Base-by-base conservation (phyloP, 2,113 vertebrate species). In the Verasper variegatus region DNA sequence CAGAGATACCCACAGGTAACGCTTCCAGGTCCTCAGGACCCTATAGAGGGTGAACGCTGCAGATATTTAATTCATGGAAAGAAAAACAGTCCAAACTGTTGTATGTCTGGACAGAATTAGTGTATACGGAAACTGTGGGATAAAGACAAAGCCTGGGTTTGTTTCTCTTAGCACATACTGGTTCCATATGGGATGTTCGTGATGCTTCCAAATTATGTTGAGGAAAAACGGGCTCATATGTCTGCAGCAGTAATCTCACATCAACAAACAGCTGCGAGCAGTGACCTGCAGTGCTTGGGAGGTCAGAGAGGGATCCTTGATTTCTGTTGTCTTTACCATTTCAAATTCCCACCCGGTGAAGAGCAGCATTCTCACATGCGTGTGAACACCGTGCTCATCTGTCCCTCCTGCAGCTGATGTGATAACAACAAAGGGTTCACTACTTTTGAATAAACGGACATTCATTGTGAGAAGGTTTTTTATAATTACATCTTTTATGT, bases 271-370 rank as follows among this genome's bases (percentile, higher is more conserved):
- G 88, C 78, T 61, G 77, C 78, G 47, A 37, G 79, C 26, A 3
- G 18, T 81, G 84, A 92, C 86, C 81, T 70, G 71, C 55, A 0
- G 59, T 57, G 57, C 74, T 31, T 65, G 66, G 72, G 62, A 71
- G 49, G 76, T 78, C 66, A 82, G 61, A 58, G 47, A 62, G 35
- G 56, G 35, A 80, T 57, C 64, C 70, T 71, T 47, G 47, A 59
- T 71, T 76, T 59, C 20, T 89, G 66, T 88, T 89, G 62, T 84
- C 81, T 85, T 89, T 89, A 79, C 58, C 72, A 85, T 82, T 74
- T 80, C 45, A 14, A 47, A 47, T 90, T 86, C 83, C 89, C 80
- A 85, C 63, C 81, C 80, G 3, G 47, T 7, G 47, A 15, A 49
- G 54, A 69, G 54, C 18, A 42, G 20, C 21, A 0, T 7, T 21